A percentile compares a stretch with the other conserved stretches of the same genome.
Conservation (phyloP, 2,113 vertebrate species). For the Choloepus hoffmanni region DNA sequence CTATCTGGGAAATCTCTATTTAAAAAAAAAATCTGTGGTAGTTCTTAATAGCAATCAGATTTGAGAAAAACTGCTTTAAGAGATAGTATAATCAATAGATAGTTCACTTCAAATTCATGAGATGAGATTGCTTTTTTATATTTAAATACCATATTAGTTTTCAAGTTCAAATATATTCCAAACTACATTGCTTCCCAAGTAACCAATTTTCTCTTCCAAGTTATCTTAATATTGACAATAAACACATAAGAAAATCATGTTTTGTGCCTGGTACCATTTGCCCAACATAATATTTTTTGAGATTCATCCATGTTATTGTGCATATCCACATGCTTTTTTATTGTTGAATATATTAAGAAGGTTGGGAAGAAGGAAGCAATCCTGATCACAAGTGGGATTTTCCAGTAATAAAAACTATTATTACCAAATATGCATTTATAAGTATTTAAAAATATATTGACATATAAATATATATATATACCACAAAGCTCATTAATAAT, state of each 20-base stretch:
- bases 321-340: neutral
- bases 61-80: neutral
- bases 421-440: neutral
- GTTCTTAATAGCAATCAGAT: neutral
- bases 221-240: neutral
- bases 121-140: neutral
- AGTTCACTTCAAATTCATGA: neutral
- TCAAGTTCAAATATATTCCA: neutral
- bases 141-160: neutral
- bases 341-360: neutral
- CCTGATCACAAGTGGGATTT: neutral
- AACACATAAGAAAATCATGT: neutral
- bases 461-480: neutral
- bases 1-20: neutral
- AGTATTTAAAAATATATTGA: too few relatives aligned
- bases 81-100: neutral
- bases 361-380: neutral
- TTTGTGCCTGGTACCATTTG: neutral
- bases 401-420: neutral
- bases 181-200: neutral
- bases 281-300: neutral
- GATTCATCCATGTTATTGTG: neutral
- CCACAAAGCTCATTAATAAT: neutral
- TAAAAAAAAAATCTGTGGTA: neutral
- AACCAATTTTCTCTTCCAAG: neutral